Base-by-base conservation (phyloP, 2,797 vertebrate genomes). In the Erethizon dorsatum region DNA sequence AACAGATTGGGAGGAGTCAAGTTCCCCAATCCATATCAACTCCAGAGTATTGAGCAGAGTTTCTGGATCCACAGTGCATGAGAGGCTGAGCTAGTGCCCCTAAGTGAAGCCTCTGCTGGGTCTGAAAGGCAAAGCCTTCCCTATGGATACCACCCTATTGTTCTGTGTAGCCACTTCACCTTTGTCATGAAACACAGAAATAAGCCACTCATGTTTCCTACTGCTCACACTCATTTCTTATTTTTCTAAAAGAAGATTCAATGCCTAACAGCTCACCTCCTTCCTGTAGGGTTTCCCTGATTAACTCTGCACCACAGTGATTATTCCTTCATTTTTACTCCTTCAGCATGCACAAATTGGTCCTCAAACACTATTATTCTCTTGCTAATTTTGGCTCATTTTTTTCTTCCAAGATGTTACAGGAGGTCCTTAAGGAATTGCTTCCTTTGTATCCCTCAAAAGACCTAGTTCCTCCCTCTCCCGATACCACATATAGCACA, bases 331-430 rank as follows among this genome's bases (percentile, higher is more conserved):
- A 54, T 31, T 52, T 50, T 79, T 24, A 67, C 13, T 67, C 57
- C 56, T 28, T 63, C 47, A 89, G 37, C 33, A n/a, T 6, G 11
- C 45, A 47, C n/a, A 13, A 24, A 61, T 6, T 57, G 52, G 78
- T 65, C 82, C 78, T 88, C 50, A 90, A 65, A 88, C 65, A 50
- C 31, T 83, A 50, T 45, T 88, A 78, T 71, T 91, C 28, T 88
- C 77, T 71, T 82, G 56, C 31, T 91, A 92, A 83, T 61, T 94
- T 83, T 80, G 65, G n/a, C n/a, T 94, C 56, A 54, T 69, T 65
- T 87, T 78, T 88, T 56, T 61, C 61, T 95, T 71, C 77, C 33
- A 63, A 65, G 13, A 93, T 80, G 47, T 41, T 31, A 83, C 31
- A 87, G 52, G 83, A 88, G 18, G n/a, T 85, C 59, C 41, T 95